Percentiles rank a stretch among this genome's conserved stretches.
Evolutionary conservation across 2,888 invertebrate genomes (phyloP).

Genomic region (Plutella xylostella): DNA sequence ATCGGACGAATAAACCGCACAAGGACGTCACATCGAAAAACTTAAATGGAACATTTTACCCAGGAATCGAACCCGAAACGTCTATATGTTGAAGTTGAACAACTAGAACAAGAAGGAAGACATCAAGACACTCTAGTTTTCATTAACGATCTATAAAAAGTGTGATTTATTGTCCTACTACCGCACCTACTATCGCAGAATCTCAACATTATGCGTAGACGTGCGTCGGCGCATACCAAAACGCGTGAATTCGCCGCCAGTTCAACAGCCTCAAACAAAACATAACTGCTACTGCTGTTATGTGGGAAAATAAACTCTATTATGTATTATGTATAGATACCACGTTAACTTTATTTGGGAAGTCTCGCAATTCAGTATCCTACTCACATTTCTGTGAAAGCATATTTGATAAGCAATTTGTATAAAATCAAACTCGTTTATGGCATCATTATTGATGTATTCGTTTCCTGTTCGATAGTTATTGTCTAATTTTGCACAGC

Average conservation of each 20-base stretch:
- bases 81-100: not conserved
- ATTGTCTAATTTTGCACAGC: no score
- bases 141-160: not conserved
- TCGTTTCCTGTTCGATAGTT: no score
- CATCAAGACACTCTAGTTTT: not conserved
- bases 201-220: not conserved
- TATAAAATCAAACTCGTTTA: not conserved
- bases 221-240: slow-evolving; percentile 1
- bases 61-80: not conserved
- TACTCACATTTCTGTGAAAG: not conserved
- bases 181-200: not conserved
- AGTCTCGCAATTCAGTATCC: not conserved
- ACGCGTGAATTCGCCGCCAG: slow-evolving; percentile 2
- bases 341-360: not conserved
- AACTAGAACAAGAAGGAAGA: not conserved
- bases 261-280: no score
- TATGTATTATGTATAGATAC: not conserved
- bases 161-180: not conserved
- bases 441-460: no score
- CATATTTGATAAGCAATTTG: not conserved
- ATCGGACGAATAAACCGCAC: not conserved
- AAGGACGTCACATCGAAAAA: not conserved
- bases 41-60: not conserved
- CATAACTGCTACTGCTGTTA: no score
- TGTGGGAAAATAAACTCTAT: not conserved